phyloP scores from a whole-genome alignment of 2,797 vertebrate species.

The Macropus fuliginosus region DNA sequence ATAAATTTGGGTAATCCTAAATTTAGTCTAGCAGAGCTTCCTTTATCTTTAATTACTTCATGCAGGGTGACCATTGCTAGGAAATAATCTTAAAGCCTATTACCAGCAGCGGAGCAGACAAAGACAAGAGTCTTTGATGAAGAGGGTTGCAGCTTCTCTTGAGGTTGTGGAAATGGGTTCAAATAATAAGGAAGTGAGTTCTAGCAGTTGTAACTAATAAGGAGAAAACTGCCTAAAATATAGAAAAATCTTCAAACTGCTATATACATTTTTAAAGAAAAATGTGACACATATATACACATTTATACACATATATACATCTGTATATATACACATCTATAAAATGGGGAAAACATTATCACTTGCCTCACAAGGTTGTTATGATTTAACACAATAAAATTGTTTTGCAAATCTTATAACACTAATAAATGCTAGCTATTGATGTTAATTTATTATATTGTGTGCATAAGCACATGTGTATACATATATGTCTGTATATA shows the following conservation, averaged over 20 bases:
- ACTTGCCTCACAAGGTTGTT: not conserved
- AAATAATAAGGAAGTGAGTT: not conserved
- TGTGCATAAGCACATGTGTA: not conserved
- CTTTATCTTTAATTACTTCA: not conserved
- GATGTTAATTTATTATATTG: not conserved
- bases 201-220: not conserved
- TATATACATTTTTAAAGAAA: not conserved
- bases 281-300: not conserved
- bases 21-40: not conserved
- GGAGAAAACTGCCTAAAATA: not conserved
- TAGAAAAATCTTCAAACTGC: not conserved
- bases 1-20: not conserved
- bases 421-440: not conserved
- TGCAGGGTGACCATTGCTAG: not conserved
- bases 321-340: not conserved
- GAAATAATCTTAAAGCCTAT: not conserved
- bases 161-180: not conserved
- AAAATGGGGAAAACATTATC: not conserved
- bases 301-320: not conserved
- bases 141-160: constrained; percentile 40
- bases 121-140: constrained; percentile 50
- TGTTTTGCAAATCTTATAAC: not conserved
- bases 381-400: not conserved
- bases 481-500: not conserved
- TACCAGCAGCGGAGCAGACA: not conserved